These are phyloP conservation scores for Ammospiza nelsoni DNA, from an alignment of 2,113 vertebrate species.

Conservation along the genomic window DNA sequence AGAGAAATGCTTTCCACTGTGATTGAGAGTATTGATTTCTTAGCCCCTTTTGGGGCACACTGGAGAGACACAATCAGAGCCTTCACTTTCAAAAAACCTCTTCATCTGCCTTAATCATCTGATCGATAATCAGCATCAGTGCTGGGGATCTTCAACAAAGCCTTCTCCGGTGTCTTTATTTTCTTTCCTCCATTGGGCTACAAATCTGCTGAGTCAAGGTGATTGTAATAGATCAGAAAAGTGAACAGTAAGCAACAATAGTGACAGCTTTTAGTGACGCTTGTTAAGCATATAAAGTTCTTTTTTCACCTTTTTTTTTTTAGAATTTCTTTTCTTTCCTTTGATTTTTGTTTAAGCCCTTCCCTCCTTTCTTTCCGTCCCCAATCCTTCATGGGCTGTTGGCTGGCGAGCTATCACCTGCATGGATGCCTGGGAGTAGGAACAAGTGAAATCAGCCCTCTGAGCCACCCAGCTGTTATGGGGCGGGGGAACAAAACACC, in stretches of 20 bases:
- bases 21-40: slow-evolving; percentile 98
- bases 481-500: slow-evolving; percentile 61
- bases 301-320: background rate
- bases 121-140: slow-evolving; percentile 93
- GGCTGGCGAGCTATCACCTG: slow-evolving; percentile 86
- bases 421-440: slow-evolving; percentile 78
- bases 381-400: slow-evolving; percentile 84
- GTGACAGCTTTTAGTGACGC: slow-evolving; percentile 71
- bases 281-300: slow-evolving; percentile 57
- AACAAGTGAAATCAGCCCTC: slow-evolving; percentile 79
- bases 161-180: slow-evolving; percentile 81
- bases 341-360: slow-evolving; percentile 29
- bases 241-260: slow-evolving; percentile 75
- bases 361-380: slow-evolving; percentile 48
- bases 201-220: slow-evolving; percentile 96
- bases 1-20: slow-evolving; percentile 87
- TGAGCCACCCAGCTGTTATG: slow-evolving; percentile 78
- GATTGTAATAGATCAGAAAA: slow-evolving; percentile 85
- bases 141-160: slow-evolving; percentile 84
- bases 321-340: background rate
- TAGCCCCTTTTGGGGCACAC: slow-evolving; percentile 83
- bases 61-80: slow-evolving; percentile 89
- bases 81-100: slow-evolving; percentile 88
- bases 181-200: slow-evolving; percentile 79
- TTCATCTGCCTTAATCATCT: slow-evolving; percentile 98